Evolutionary conservation across 2,113 vertebrate genomes (phyloP).

Genomic region (Patagioenas fasciata): DNA sequence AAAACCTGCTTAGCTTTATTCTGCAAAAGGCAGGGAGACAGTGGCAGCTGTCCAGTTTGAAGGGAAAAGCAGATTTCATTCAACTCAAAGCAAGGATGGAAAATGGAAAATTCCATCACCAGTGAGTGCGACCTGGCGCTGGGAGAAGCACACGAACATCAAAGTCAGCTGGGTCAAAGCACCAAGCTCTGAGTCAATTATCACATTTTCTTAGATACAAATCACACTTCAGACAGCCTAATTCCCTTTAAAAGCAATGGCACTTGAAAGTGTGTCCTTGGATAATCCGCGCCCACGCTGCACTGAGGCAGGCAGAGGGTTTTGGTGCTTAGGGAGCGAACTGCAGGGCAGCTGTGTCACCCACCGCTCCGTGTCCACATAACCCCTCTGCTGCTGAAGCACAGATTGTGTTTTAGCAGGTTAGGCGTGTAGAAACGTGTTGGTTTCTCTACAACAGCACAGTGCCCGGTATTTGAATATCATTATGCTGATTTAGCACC

Average conservation of each 20-base stretch:
- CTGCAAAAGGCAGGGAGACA: neutral
- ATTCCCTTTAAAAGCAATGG: neutral
- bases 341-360: neutral
- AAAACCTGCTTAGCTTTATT: conserved; percentile 55
- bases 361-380: neutral
- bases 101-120: neutral
- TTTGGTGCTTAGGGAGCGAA: neutral
- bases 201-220: neutral
- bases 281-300: neutral
- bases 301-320: neutral
- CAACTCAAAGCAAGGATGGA: neutral
- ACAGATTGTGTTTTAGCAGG: neutral
- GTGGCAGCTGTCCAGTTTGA: conserved; percentile 10
- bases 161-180: conserved; percentile 23
- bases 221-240: neutral
- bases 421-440: neutral
- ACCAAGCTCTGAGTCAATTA: neutral
- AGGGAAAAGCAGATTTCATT: conserved; percentile 21
- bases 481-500: conserved; percentile 23
- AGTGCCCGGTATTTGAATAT: neutral
- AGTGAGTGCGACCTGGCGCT: rapidly evolving
- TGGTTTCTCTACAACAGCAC: neutral
- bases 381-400: neutral
- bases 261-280: neutral
- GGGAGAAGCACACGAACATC: neutral